Base-by-base conservation (phyloP, 2,797 vertebrate genomes). In the Tarsius wallacei region DNA sequence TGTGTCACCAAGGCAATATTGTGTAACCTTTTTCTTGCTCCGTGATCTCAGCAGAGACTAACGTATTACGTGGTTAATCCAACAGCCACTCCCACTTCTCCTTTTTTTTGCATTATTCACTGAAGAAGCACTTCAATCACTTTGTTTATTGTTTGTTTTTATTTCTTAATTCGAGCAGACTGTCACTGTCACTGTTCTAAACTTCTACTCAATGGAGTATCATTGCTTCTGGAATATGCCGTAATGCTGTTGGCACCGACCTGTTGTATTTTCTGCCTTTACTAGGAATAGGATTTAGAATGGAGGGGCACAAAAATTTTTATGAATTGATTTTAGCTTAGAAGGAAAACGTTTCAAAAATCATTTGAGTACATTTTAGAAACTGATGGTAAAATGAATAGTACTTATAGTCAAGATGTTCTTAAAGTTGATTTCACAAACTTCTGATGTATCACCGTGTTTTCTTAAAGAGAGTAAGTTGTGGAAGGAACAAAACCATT, bases 81-180 rank as follows among this genome's bases (percentile, higher is more conserved):
- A 31, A 24, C 55, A 11, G 33, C 80, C n/a, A 33, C 15, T 13
- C 87, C 73, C 47, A 14, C 81, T 47, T 92, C 61, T 53, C 66
- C 63, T 14, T 28, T 97, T 91, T 96, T 97, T 95, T 78, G 85
- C 96, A 55, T 83, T 94, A 76, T 93, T 96, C 83, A 64, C 95
- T 96, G 84, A 76, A 73, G 88, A 94, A 95, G 87, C 5, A 31
- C 80, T 96, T 57, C 55, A 13, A 9, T 86, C 80, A 57, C 94
- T 86, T 74, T 24, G 0, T 64, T 96, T 13, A 22, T 81, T 10
- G 7, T 66, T 81, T 76, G 85, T 84, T 95, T 97, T 95, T 87
- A 10, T 94, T 97, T 91, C 91, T 96, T 15, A 70, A 57, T 16
- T 90, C 22, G 88, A 85, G 92, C 63, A 76, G 82, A 87, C 85